Evolutionary conservation across 2,113 vertebrate species (phyloP).

Genomic region (Nipponia nippon): DNA sequence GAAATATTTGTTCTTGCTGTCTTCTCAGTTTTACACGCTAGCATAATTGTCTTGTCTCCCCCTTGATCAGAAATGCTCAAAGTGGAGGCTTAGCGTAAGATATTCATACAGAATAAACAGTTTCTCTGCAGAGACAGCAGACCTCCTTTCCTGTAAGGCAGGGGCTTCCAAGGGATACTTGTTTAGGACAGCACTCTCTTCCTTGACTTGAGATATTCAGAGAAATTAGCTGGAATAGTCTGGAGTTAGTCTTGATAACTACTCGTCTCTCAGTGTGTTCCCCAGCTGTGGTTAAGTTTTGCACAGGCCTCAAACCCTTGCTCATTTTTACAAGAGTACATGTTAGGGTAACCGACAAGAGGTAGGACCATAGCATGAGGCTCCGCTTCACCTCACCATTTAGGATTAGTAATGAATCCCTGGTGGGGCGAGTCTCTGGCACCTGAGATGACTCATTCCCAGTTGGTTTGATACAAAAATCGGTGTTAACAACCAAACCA

Average conservation of each 20-base stretch:
- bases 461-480: background rate
- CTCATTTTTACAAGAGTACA: background rate
- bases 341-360: background rate
- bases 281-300: background rate
- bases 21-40: background rate
- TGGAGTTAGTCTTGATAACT: background rate
- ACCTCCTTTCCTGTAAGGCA: background rate
- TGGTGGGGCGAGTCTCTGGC: background rate
- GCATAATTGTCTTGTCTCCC: background rate
- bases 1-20: background rate
- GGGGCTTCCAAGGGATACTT: background rate
- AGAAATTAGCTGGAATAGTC: background rate
- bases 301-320: background rate
- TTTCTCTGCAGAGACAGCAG: background rate
- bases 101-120: background rate
- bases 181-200: background rate
- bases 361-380: background rate
- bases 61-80: background rate
- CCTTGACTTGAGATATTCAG: background rate
- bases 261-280: background rate
- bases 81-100: background rate
- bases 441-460: background rate
- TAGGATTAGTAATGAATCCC: background rate
- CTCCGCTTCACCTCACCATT: background rate
- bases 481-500: background rate